These are phyloP conservation scores for Calameuta filiformis DNA, from an alignment of 2,888 invertebrate species.

Conservation along the genomic window DNA sequence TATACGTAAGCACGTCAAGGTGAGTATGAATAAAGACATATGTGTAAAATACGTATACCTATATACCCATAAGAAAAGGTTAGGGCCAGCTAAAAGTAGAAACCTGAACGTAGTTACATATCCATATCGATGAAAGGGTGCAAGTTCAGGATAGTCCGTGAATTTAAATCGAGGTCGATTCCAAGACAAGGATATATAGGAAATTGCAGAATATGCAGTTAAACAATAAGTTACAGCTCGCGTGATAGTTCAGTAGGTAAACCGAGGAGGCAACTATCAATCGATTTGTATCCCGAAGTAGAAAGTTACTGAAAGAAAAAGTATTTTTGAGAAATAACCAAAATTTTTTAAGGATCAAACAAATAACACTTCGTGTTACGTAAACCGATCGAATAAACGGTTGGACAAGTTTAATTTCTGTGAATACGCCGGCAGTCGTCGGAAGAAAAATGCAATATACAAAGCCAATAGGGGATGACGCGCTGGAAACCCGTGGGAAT, in stretches of 20 bases:
- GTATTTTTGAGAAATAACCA: no score
- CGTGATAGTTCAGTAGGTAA: neutral
- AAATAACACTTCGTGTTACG: neutral
- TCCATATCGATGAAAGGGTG: neutral
- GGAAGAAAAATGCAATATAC: neutral
- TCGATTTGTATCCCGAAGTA: no score
- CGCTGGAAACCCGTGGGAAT: neutral
- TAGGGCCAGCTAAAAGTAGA: neutral
- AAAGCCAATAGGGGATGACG: neutral
- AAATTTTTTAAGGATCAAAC: neutral
- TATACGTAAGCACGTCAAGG: neutral
- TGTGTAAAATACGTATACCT: neutral
- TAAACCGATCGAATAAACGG: neutral
- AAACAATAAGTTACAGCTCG: neutral
- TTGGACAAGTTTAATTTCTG: neutral
- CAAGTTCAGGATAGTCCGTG: neutral
- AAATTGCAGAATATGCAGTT: neutral
- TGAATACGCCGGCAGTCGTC: neutral
- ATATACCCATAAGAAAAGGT: neutral
- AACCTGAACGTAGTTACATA: neutral
- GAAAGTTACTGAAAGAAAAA: no score
- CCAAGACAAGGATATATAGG: neutral
- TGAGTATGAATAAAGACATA: neutral
- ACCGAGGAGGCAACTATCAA: neutral
- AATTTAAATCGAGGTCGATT: neutral